Evolutionary conservation across 2,888 invertebrate genomes (phyloP).

Genomic region (Spilarctia lutea): DNA sequence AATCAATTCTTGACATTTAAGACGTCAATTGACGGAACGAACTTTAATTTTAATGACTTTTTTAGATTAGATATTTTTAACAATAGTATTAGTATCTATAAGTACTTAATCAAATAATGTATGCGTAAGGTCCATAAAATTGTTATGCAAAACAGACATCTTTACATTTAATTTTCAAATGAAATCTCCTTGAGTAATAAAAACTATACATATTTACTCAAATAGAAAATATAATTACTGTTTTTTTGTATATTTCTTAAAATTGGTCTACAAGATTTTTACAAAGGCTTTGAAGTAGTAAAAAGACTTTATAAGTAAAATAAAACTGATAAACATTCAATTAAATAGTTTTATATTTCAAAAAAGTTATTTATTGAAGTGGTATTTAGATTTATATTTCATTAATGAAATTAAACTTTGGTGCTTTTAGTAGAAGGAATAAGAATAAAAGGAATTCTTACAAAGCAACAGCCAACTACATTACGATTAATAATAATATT

Average conservation of each 20-base stretch:
- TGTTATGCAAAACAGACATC: no score
- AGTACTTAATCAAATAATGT: no score
- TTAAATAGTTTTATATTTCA: neutral
- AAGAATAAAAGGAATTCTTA: neutral
- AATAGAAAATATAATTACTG: neutral
- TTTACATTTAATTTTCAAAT: no score
- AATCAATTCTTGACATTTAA: no score
- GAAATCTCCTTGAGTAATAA: neutral
- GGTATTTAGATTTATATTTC: neutral
- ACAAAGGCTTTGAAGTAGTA: neutral
- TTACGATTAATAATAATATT: no score
- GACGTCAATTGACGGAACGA: no score
- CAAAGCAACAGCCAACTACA: no score
- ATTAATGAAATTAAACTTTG: neutral
- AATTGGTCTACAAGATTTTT: neutral
- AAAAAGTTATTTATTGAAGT: neutral
- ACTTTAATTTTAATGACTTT: no score
- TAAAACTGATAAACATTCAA: neutral
- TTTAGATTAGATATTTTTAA: no score
- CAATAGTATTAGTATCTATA: no score
- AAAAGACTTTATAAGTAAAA: neutral
- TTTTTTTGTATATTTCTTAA: neutral
- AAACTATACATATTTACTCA: neutral
- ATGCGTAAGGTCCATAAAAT: no score
- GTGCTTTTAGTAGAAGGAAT: neutral